These are phyloP conservation scores for Plagodis dolabraria DNA, from an alignment of 2,888 invertebrate genomes.

Conservation along the genomic window DNA sequence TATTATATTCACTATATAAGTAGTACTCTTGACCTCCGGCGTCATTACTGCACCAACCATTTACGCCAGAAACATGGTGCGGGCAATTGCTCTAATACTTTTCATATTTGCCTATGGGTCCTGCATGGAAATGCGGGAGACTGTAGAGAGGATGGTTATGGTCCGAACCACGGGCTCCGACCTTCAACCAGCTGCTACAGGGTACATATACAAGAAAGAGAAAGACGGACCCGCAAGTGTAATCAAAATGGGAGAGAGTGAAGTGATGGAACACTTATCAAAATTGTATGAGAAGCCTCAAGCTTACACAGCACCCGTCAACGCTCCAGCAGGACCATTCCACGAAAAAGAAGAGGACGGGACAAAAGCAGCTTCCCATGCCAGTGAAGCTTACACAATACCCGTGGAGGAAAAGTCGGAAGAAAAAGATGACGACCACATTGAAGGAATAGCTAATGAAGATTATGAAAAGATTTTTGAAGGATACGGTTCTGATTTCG, in stretches of 20 bases:
- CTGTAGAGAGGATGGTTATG: conserved; percentile 82
- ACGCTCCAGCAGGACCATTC: conserved; percentile 57
- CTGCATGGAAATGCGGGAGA: conserved; percentile 78
- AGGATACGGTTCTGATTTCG: conserved; percentile 56
- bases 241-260: conserved; percentile 73
- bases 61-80: conserved; percentile 66
- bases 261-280: conserved; percentile 72
- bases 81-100: conserved; percentile 54
- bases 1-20: conserved; percentile 78
- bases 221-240: conserved; percentile 77
- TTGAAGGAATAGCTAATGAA: conserved; percentile 65
- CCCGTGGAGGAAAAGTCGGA: conserved; percentile 70
- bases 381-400: conserved; percentile 58
- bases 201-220: conserved; percentile 83
- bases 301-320: conserved; percentile 62
- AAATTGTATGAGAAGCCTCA: conserved; percentile 69
- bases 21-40: conserved; percentile 67
- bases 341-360: conserved; percentile 59
- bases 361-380: conserved; percentile 57
- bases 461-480: conserved; percentile 65
- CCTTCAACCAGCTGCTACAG: conserved; percentile 85
- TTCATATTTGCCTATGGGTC: conserved; percentile 53
- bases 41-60: conserved; percentile 66
- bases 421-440: conserved; percentile 50
- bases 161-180: conserved; percentile 84